Evolutionary conservation across 1,140 invertebrate species (phyloP), one percentile per base, ranked within the genome.

Genomic region (Coenobita brevimanus): DNA sequence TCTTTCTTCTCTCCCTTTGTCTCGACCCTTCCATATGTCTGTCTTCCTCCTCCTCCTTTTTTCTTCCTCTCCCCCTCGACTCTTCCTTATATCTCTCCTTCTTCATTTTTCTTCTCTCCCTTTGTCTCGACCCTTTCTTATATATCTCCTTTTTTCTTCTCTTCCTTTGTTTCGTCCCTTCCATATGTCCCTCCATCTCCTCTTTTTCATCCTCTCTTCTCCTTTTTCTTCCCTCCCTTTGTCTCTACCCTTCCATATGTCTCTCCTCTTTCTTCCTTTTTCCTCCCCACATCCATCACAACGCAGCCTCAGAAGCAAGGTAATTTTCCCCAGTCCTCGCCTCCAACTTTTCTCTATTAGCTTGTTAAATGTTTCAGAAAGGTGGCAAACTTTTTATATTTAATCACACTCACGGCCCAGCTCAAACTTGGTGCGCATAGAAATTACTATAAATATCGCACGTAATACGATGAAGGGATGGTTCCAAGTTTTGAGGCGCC

Each of bases 351-450:
- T 87, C 84, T 87, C 84, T 87, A 87, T 87, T 87, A 87, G 76
- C 84, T 87, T 87, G 84, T 87, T 87, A 87, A 87, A 87, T 87
- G 84, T 80, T 87, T 87, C 80, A 76, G 84, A 87, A 87, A 87
- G 84, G 84, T 87, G 84, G 75, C 84, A 87, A 87, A 87, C 75
- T 87, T 87, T 87, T 87, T 87, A 87, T 87, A 87, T 87, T 87
- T 87, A 87, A 87, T 87, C 84, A 87, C 84, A 87, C 84, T 87
- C 84, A 69, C 84, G 69, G 84, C 75, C 64, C 75, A 54, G 84
- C 69, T 87, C 79, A 87, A 87, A 57, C 79, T 87, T 76, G 46
- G 46, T 80, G 38, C 84, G 84, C 84, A 87, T 87, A 87, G 84
- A 87, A 87, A 87, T 87, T 75, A 87, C 84, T 71, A 87, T 87